These are phyloP conservation scores for Arion vulgaris DNA, from an alignment of 1,140 invertebrate genomes.

Conservation along the genomic window DNA sequence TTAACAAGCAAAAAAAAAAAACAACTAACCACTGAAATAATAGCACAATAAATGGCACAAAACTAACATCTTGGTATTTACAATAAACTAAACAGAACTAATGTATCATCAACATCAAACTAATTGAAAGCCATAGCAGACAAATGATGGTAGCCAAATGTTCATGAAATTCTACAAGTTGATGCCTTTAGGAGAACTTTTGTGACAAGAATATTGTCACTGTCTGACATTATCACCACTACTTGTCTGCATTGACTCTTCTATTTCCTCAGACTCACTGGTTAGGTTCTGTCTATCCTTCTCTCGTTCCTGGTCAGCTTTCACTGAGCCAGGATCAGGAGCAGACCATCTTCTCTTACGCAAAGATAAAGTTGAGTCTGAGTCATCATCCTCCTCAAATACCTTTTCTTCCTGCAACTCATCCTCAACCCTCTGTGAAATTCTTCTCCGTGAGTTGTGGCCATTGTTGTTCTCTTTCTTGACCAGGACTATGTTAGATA, in stretches of 20 bases:
- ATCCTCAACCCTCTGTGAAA: conserved; percentile 33
- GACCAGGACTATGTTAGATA: conserved; percentile 39
- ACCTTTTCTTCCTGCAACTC: conserved; percentile 13
- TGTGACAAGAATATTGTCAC: background rate
- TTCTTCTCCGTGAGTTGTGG: conserved; percentile 18
- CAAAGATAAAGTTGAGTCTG: conserved; percentile 39
- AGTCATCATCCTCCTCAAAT: background rate
- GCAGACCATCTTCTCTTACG: conserved; percentile 69
- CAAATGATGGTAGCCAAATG: background rate
- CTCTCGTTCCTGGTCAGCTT: conserved; percentile 40
- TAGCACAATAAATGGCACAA: too few relatives aligned
- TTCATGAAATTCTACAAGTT: background rate
- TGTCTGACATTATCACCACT: background rate
- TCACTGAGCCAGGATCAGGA: conserved; percentile 49
- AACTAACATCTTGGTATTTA: too few relatives aligned
- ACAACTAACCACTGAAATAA: too few relatives aligned
- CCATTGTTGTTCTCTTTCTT: conserved; percentile 15
- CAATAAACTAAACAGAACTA: too few relatives aligned
- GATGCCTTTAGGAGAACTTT: background rate
- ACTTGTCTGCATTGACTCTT: conserved; percentile 1
- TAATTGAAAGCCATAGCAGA: background rate
- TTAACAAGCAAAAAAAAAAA: too few relatives aligned
- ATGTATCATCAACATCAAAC: too few relatives aligned
- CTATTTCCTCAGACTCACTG: conserved; percentile 13
- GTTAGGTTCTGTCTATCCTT: conserved; percentile 21